Conservation (phyloP, 1,140 invertebrate species). For the Zelostemma sp. region DNA sequence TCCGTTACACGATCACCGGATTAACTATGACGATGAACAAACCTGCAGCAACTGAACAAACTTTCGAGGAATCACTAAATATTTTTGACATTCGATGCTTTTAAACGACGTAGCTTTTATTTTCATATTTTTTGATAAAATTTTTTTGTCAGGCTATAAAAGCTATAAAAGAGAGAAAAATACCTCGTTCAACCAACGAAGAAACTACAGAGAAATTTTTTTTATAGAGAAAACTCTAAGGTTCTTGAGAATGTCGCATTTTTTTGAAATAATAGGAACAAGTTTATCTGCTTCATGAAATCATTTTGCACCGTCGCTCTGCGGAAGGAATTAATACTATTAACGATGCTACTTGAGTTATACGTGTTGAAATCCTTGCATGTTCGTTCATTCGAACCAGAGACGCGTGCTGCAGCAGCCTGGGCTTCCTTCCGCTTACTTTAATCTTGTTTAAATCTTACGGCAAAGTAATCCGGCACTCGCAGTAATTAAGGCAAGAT, state of each 20-base stretch:
- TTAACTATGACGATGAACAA: slow-evolving; percentile 17
- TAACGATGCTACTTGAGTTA: neutral
- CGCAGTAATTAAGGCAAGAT: slow-evolving; percentile 11
- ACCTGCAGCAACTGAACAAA: slow-evolving; percentile 6
- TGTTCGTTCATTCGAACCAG: slow-evolving; percentile 1
- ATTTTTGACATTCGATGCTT: too few species aligned
- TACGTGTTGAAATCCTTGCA: neutral
- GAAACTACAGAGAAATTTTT: too few species aligned
- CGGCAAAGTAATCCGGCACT: slow-evolving; percentile 7
- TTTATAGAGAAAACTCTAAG: too few species aligned
- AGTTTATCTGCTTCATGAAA: neutral
- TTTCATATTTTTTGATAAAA: too few species aligned
- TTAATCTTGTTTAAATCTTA: slow-evolving; percentile 14
- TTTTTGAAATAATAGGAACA: too few species aligned
- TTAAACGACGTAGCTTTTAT: too few species aligned
- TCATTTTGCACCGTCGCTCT: neutral
- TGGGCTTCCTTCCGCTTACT: slow-evolving; percentile 9
- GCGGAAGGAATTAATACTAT: slow-evolving; percentile 1
- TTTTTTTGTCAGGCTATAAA: too few species aligned
- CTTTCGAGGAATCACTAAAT: neutral
- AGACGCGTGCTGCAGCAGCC: slow-evolving; percentile 1
- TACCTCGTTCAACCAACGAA: too few species aligned
- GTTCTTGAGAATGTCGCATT: too few species aligned
- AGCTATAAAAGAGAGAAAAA: too few species aligned
- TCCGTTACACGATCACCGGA: slow-evolving; percentile 21